Evolutionary conservation across 2,888 invertebrate species (phyloP), one percentile per base, ranked within the genome.

Genomic region (Chironomus riparius): DNA sequence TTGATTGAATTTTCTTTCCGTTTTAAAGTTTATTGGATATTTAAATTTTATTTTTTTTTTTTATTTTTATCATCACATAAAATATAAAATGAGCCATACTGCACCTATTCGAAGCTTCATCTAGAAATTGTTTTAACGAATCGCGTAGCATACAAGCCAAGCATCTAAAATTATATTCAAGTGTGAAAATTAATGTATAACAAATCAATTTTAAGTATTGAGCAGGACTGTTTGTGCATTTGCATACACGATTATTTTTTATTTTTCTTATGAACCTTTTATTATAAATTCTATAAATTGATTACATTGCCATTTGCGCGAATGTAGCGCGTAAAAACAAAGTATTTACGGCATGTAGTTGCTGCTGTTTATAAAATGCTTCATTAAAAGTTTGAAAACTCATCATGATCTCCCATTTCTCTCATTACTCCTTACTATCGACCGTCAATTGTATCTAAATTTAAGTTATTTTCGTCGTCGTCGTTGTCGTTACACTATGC

Each of bases 1-100:
- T 72, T 72, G 72, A 72, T 72, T 72, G 72, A 50, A 72, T 72
- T 72, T 62, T 72, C 18, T 72, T 38, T 61, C 56, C 21, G 12
- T 56, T 71, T 72, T 56, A 18, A 21, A 61, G 38, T 22, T 72
- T 72, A 50, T 62, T 72, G 24, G 22, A 72, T 38, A 38, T 72
- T 62, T 48, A 38, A 70, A 56, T 72, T 72, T 72, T 24, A 24
- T 18, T 62, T 21, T 62, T 22, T 62, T 62, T 62, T 22, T 5
- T 62, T 38, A 38, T 4, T n/a, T n/a, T n/a, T n/a, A n/a, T n/a
- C n/a, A n/a, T n/a, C n/a, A n/a, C n/a, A 38, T 38, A 38, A 38
- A 38, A 38, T 5, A 38, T 28, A 38, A 38, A 38, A 38, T 10
- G 10, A 38, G 10, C 38, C 38, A 38, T 38, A 38, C 38, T 38